These are phyloP conservation scores for Trachops cirrhosus DNA, from an alignment of 2,797 vertebrate genomes.

Conservation along the genomic window DNA sequence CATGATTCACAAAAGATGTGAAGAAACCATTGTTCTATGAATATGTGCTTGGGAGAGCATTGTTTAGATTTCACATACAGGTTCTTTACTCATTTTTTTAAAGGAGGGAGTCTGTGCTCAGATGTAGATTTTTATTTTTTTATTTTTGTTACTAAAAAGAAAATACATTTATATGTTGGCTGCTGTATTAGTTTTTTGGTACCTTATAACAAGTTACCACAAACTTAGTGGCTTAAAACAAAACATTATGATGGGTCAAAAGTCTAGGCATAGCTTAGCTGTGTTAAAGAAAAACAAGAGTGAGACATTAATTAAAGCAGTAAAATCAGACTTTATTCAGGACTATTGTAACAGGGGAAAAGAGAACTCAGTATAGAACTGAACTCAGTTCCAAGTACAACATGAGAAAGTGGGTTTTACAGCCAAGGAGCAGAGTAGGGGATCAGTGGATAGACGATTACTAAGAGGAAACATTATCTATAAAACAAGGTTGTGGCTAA, in stretches of 20 bases:
- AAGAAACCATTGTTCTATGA: neutral
- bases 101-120: neutral
- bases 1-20: neutral
- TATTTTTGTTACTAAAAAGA: neutral
- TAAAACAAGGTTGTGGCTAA: neutral
- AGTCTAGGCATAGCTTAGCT: neutral
- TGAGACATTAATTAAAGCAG: neutral
- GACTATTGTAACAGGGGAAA: neutral
- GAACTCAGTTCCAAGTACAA: neutral
- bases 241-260: neutral
- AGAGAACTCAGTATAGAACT: neutral
- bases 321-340: neutral
- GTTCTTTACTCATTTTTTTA: neutral
- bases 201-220: neutral
- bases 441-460: neutral
- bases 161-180: neutral
- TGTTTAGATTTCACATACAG: neutral
- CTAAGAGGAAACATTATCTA: neutral
- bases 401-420: neutral
- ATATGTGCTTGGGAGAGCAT: neutral
- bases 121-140: neutral
- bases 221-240: neutral
- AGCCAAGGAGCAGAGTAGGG: neutral
- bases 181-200: neutral
- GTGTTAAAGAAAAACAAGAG: neutral